Evolutionary conservation across 2,113 vertebrate species (phyloP).

Genomic region (Brachypteracias leptosomus): DNA sequence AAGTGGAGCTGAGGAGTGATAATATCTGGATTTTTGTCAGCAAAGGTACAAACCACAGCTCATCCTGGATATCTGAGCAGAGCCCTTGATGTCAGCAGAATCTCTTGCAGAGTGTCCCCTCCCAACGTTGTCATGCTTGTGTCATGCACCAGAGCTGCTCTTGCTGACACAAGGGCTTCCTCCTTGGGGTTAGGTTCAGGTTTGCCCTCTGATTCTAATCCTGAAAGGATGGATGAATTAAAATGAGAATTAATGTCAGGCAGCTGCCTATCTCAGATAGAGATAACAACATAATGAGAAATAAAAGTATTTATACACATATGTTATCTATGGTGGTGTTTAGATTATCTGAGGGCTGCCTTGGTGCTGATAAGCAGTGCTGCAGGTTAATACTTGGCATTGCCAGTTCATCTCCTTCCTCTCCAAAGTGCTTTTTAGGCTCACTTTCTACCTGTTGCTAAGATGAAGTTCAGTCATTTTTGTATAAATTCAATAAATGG

Average conservation of each 20-base stretch:
- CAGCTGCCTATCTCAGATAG: not conserved
- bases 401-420: not conserved
- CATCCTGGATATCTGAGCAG: not conserved
- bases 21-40: not conserved
- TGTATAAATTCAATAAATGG: not conserved
- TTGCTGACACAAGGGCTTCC: not conserved
- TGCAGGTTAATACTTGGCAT: not conserved
- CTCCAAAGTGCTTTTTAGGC: not conserved
- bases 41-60: not conserved
- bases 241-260: not conserved
- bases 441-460: not conserved
- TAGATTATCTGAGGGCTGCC: not conserved
- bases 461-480: not conserved
- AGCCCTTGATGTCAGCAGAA: not conserved
- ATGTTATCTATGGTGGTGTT: not conserved
- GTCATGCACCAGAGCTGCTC: not conserved
- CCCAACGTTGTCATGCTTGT: not conserved
- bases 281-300: not conserved
- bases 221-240: not conserved
- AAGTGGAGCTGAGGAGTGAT: not conserved
- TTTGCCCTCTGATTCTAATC: not conserved
- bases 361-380: not conserved
- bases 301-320: rapidly evolving
- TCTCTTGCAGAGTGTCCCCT: not conserved
- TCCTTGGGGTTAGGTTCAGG: not conserved